Evolutionary conservation across 2,797 vertebrate genomes (phyloP).

Genomic region (Leptatherina wallacei): DNA sequence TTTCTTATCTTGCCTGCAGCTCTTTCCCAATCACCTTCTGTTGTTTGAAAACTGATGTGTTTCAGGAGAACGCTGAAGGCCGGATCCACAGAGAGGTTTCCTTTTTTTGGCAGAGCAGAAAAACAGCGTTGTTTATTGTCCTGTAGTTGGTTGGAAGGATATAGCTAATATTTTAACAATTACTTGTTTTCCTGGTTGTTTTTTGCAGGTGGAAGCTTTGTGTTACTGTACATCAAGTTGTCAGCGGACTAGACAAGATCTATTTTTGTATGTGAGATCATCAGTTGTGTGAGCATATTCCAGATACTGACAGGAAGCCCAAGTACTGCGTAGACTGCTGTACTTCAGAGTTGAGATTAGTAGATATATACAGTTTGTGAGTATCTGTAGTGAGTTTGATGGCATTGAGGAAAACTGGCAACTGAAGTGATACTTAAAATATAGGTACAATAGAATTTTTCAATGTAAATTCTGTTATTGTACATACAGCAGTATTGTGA

Average conservation of each 20-base stretch:
- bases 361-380: slow-evolving; percentile 62
- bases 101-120: slow-evolving; percentile 46
- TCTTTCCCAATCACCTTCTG: slow-evolving; percentile 68
- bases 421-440: slow-evolving; percentile 73
- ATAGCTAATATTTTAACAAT: slow-evolving; percentile 78
- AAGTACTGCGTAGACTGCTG: slow-evolving; percentile 64
- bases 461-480: slow-evolving; percentile 85
- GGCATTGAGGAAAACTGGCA: slow-evolving; percentile 49
- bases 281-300: slow-evolving; percentile 78
- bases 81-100: slow-evolving; percentile 38
- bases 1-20: slow-evolving; percentile 71
- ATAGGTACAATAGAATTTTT: slow-evolving; percentile 81
- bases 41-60: slow-evolving; percentile 60
- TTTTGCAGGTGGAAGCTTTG: slow-evolving; percentile 80
- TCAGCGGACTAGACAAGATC: slow-evolving; percentile 82
- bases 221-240: slow-evolving; percentile 82
- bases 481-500: slow-evolving; percentile 84
- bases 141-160: slow-evolving; percentile 63
- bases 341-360: slow-evolving; percentile 63
- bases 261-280: slow-evolving; percentile 84
- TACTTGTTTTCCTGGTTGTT: slow-evolving; percentile 70
- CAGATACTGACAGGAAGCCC: slow-evolving; percentile 63
- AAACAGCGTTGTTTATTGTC: slow-evolving; percentile 45
- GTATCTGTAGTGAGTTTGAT: slow-evolving; percentile 57
- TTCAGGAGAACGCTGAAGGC: slow-evolving; percentile 45